A percentile compares a stretch with the other conserved stretches of the same genome.
phyloP scores from a whole-genome alignment of 2,797 vertebrate species.

The Borostomias antarcticus region DNA sequence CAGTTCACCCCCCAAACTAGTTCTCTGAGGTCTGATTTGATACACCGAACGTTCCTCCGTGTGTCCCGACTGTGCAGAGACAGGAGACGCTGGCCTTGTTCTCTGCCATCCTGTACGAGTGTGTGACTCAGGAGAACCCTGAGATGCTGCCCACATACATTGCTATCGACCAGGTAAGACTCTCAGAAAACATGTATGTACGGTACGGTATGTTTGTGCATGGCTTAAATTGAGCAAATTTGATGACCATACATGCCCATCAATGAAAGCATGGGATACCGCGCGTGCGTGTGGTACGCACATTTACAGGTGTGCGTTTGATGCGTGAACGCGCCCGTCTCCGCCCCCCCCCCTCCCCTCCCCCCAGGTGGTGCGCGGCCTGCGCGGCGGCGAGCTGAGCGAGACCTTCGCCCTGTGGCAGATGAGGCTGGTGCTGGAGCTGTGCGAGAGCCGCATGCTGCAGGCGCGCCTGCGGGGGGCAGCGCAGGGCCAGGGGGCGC shows the following conservation, averaged over 20 bases:
- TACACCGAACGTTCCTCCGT: neutral
- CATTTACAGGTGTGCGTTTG: too few relatives aligned
- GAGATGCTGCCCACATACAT: conserved; percentile 98
- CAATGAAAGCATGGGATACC: too few relatives aligned
- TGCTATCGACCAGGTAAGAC: conserved; percentile 91
- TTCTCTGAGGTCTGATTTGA: neutral
- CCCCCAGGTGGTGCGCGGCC: conserved; percentile 81
- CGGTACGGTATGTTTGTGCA: neutral
- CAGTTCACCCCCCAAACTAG: neutral
- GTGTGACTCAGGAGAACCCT: conserved; percentile 94
- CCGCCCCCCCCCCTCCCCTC: neutral
- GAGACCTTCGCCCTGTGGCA: conserved; percentile 95
- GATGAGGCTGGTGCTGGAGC: conserved; percentile 91
- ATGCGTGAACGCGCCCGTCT: too few relatives aligned
- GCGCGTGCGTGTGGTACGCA: too few relatives aligned
- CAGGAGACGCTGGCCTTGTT: conserved; percentile 88
- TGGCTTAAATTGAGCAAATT: neutral
- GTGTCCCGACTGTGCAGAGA: conserved; percentile 62
- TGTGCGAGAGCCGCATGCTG: conserved; percentile 87
- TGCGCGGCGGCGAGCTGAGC: conserved; percentile 78
- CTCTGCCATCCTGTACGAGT: conserved; percentile 95
- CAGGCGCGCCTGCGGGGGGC: conserved; percentile 66
- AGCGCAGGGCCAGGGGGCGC: conserved; percentile 71
- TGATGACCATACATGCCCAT: too few relatives aligned
- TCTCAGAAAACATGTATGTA: neutral